phyloP scores from a whole-genome alignment of 2,113 vertebrate genomes.

The Setophaga kirtlandii region DNA sequence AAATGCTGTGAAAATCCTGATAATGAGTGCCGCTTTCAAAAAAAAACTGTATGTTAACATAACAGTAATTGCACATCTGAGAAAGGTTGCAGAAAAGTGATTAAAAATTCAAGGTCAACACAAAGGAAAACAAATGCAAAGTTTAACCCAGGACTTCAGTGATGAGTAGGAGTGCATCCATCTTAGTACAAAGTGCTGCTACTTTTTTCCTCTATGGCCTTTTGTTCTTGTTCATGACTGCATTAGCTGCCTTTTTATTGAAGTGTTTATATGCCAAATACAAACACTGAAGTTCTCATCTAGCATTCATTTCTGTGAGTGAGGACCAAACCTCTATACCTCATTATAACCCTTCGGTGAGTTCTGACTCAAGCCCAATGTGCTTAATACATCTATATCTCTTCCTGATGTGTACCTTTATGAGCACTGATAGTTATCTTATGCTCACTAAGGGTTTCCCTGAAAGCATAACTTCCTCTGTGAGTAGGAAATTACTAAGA shows the following conservation, averaged over 20 bases:
- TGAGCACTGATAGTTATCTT: neutral
- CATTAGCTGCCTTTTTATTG: neutral
- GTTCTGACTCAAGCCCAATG: neutral
- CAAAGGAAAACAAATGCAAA: neutral
- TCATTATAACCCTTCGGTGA: neutral
- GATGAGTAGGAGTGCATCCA: neutral
- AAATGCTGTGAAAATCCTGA: neutral
- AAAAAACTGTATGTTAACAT: accelerated
- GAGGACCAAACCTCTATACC: neutral
- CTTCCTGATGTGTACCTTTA: neutral
- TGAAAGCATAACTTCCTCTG: neutral
- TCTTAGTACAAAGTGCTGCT: neutral
- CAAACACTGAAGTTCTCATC: neutral
- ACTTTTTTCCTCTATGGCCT: neutral
- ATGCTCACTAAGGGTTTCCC: neutral
- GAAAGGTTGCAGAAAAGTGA: neutral
- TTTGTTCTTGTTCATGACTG: neutral
- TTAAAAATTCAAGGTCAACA: neutral
- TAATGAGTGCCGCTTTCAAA: neutral
- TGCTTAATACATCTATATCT: neutral
- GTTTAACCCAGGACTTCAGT: neutral
- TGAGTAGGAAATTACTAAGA: neutral
- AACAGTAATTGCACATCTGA: neutral
- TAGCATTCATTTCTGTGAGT: neutral
- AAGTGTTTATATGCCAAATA: neutral